Conservation (phyloP, 2,888 invertebrate species). For the Ditula angustiorana region DNA sequence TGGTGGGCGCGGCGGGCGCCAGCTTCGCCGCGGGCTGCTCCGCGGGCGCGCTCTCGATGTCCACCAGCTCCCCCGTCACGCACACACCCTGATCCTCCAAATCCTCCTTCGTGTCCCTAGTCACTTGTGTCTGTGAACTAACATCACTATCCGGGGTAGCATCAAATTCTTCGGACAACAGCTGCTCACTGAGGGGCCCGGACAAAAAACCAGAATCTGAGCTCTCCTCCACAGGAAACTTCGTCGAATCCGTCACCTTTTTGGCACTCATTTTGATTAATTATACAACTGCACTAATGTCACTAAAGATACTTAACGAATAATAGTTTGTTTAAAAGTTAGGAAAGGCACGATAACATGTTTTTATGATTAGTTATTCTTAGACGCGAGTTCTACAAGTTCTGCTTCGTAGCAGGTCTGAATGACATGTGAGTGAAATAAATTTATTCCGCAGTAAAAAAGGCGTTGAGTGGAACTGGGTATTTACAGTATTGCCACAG, state of each 20-base stretch:
- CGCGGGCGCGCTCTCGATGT: slow-evolving; percentile 45
- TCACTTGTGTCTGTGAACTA: slow-evolving; percentile 2
- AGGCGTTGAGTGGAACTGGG: neutral
- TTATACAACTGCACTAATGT: slow-evolving; percentile 41
- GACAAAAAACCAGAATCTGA: slow-evolving; percentile 75
- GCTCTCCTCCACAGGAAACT: slow-evolving; percentile 65
- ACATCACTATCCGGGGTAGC: slow-evolving; percentile 36
- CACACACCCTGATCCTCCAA: slow-evolving; percentile 6
- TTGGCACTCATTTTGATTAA: slow-evolving; percentile 75
- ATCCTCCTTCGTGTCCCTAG: slow-evolving; percentile 10
- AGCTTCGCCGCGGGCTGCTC: slow-evolving; percentile 48
- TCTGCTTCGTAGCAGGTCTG: slow-evolving; percentile 6
- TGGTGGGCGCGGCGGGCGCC: slow-evolving; percentile 44
- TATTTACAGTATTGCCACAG: slow-evolving; percentile 4
- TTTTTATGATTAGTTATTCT: slow-evolving; percentile 50
- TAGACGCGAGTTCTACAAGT: slow-evolving; percentile 26
- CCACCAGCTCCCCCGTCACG: slow-evolving; percentile 56
- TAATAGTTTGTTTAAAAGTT: slow-evolving; percentile 44
- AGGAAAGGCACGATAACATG: slow-evolving; percentile 62
- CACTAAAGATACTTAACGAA: slow-evolving; percentile 42
- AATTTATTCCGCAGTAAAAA: slow-evolving; percentile 9
- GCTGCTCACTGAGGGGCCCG: slow-evolving; percentile 57
- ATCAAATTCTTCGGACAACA: slow-evolving; percentile 51
- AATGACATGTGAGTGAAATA: neutral
- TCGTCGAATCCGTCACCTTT: slow-evolving; percentile 63